Evolutionary conservation across 2,113 vertebrate species (phyloP).

Genomic region (Gopherus flavomarginatus): DNA sequence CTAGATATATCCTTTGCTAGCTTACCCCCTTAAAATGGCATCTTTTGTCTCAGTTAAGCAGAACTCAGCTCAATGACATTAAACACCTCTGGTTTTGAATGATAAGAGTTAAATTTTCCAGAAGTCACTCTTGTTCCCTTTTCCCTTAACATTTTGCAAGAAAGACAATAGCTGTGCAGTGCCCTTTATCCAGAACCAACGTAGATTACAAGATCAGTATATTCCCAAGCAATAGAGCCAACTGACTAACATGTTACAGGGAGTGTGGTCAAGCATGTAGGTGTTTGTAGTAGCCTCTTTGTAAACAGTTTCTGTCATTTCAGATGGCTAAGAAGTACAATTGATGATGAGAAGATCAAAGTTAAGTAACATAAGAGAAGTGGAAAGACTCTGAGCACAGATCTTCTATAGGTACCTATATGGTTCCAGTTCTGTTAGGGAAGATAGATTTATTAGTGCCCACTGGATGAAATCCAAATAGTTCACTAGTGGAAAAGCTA

Average conservation of each 20-base stretch:
- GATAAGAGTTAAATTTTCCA: no score
- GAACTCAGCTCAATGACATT: no score
- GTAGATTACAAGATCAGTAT: rapidly evolving
- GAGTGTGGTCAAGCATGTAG: not conserved
- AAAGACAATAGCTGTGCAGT: not conserved
- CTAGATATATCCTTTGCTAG: no score
- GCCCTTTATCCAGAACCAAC: not conserved
- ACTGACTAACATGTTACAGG: not conserved
- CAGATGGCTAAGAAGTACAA: not conserved
- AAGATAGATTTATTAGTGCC: not conserved
- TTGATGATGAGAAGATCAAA: not conserved
- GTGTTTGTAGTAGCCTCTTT: not conserved
- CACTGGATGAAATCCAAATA: slow-evolving; percentile 6
- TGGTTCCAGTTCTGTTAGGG: not conserved
- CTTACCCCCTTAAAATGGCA: no score
- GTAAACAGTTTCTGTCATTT: not conserved
- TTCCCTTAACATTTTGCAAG: not conserved
- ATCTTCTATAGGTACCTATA: not conserved
- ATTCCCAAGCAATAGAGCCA: not conserved
- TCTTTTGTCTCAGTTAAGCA: no score
- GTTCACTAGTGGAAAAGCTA: not conserved
- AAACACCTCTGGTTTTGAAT: no score
- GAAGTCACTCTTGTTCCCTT: no score
- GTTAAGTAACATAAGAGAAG: not conserved
- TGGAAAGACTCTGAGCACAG: not conserved